Percentiles rank a stretch among this genome's conserved stretches.
These are phyloP conservation scores for Adineta ricciae DNA, from an alignment of 2,888 invertebrate species.

Conservation along the genomic window DNA sequence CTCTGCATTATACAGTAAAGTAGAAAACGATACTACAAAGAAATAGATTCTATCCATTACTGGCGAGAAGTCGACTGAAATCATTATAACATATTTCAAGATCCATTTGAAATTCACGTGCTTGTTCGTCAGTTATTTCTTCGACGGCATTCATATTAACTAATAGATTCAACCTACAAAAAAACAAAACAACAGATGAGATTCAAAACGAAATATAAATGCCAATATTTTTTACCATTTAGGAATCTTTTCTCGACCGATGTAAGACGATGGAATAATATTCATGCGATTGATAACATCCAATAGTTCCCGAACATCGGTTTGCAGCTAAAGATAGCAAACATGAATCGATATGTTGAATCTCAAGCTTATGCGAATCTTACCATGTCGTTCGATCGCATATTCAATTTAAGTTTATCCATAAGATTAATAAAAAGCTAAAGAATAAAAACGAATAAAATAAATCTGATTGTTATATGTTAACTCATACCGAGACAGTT, in stretches of 20 bases:
- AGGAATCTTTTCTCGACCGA: slow-evolving; percentile 76
- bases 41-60: background rate
- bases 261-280: slow-evolving; percentile 75
- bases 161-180: background rate
- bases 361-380: background rate
- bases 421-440: slow-evolving; percentile 89
- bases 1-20: background rate
- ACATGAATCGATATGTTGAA: background rate
- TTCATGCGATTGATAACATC: slow-evolving; percentile 85
- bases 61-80: background rate
- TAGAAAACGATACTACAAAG: background rate
- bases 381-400: slow-evolving; percentile 79
- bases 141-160: background rate
- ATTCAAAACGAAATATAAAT: no score
- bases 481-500: slow-evolving; percentile 73
- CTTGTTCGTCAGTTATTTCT: slow-evolving; percentile 4
- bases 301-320: slow-evolving; percentile 78
- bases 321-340: slow-evolving; percentile 60
- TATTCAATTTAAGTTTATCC: slow-evolving; percentile 88
- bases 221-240: slow-evolving; percentile 60
- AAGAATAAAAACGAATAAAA: background rate
- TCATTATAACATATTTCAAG: slow-evolving; percentile 1
- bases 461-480: background rate
- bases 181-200: background rate
- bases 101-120: slow-evolving; percentile 17